Evolutionary conservation across 2,888 invertebrate species (phyloP).

Genomic region (Melanostoma scalare): DNA sequence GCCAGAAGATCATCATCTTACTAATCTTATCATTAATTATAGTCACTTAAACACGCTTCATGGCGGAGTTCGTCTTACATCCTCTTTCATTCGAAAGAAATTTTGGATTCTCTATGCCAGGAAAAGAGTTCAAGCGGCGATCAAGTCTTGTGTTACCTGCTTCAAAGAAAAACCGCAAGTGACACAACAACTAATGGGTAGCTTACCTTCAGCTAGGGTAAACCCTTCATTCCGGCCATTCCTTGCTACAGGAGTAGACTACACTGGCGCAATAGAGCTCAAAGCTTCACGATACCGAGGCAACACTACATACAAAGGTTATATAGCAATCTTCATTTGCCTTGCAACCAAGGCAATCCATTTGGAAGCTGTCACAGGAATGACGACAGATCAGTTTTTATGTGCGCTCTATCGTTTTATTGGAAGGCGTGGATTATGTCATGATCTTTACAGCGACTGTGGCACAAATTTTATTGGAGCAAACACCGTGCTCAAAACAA

Average conservation of each 20-base stretch:
- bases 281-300: slow-evolving; percentile 30
- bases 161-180: slow-evolving; percentile 43
- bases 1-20: slow-evolving; percentile 25
- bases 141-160: slow-evolving; percentile 18
- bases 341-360: slow-evolving; percentile 61
- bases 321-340: slow-evolving; percentile 42
- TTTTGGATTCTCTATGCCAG: slow-evolving; percentile 39
- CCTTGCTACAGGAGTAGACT: slow-evolving; percentile 50
- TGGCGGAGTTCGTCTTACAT: slow-evolving; percentile 22
- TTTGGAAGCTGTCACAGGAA: slow-evolving; percentile 52
- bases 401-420: slow-evolving; percentile 51
- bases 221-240: slow-evolving; percentile 47
- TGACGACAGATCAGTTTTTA: slow-evolving; percentile 38
- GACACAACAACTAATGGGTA: slow-evolving; percentile 53
- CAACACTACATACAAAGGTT: slow-evolving; percentile 38
- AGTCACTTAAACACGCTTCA: slow-evolving; percentile 29
- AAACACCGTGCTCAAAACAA: slow-evolving; percentile 7
- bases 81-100: slow-evolving; percentile 1
- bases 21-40: slow-evolving; percentile 15
- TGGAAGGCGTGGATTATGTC: slow-evolving; percentile 39
- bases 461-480: slow-evolving; percentile 49
- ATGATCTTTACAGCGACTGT: slow-evolving; percentile 40
- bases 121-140: slow-evolving; percentile 1
- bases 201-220: slow-evolving; percentile 33
- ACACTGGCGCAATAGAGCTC: slow-evolving; percentile 7